Conservation (phyloP, 2,797 vertebrate genomes). For the Cyclopterus lumpus region DNA sequence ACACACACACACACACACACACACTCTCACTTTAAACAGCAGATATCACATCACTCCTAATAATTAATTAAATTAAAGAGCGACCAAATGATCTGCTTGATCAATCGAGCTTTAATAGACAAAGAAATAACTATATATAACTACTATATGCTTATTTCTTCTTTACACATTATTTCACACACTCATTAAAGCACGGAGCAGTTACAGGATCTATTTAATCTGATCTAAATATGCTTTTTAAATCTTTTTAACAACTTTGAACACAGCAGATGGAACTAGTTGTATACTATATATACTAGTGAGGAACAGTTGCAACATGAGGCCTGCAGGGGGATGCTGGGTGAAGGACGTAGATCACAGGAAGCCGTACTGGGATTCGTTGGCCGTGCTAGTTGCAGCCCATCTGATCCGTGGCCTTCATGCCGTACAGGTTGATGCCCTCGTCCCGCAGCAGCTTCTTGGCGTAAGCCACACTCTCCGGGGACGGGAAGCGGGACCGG, state of each 20-base stretch:
- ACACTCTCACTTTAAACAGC: background rate
- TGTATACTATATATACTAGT: too few relatives aligned
- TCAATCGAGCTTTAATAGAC: constrained; percentile 14
- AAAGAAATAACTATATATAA: background rate
- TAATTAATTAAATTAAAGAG: background rate
- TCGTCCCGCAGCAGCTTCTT: constrained; percentile 68
- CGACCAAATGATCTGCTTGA: background rate
- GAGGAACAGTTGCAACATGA: background rate
- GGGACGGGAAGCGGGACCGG: constrained; percentile 71
- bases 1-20: too few relatives aligned
- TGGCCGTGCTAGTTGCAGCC: constrained; percentile 72
- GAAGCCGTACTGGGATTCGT: background rate
- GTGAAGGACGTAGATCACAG: background rate
- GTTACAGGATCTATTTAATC: background rate
- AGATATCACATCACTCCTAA: background rate
- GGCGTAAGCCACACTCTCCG: constrained; percentile 59
- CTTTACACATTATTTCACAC: background rate
- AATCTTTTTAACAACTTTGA: background rate
- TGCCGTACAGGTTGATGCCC: constrained; percentile 74
- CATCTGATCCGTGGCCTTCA: constrained; percentile 78
- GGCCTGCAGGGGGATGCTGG: background rate
- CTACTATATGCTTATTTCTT: background rate
- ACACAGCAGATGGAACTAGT: background rate
- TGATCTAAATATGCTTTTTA: background rate
- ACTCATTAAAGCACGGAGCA: background rate